phyloP scores from a whole-genome alignment of 2,888 invertebrate genomes.

The Limnephilus rhombicus region DNA sequence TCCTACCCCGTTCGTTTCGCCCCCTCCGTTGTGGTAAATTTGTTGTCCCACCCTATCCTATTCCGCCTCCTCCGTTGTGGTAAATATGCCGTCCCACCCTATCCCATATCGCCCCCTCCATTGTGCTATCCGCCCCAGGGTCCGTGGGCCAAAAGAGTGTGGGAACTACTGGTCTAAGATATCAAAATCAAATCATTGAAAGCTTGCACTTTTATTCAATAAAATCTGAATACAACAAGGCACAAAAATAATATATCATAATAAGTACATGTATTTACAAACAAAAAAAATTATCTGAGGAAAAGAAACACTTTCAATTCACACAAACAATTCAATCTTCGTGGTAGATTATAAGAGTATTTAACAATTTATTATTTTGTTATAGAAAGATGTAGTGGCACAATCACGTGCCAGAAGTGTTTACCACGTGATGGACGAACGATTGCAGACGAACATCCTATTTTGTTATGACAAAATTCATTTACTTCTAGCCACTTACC shows the following conservation, averaged over 20 bases:
- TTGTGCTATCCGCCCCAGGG: too few relatives aligned
- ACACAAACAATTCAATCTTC: background rate
- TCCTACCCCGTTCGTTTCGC: too few relatives aligned
- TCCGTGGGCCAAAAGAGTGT: too few relatives aligned
- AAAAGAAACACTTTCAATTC: background rate
- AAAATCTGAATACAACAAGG: background rate
- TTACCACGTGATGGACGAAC: background rate
- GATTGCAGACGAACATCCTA: background rate
- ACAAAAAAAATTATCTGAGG: background rate
- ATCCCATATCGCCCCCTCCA: too few relatives aligned
- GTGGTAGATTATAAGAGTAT: background rate
- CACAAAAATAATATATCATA: background rate
- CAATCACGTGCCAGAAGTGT: background rate
- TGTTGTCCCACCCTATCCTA: too few relatives aligned
- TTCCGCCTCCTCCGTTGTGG: too few relatives aligned
- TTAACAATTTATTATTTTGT: background rate
- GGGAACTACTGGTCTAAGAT: background rate
- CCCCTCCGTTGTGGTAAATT: too few relatives aligned
- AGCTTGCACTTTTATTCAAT: background rate
- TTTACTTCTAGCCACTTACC: too few relatives aligned
- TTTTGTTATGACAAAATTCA: too few relatives aligned
- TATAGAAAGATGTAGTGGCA: background rate
- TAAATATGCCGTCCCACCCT: too few relatives aligned
- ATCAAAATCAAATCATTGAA: background rate
- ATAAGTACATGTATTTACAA: background rate